Evolutionary conservation across 2,797 vertebrate species (phyloP).

Genomic region (Microhierax caerulescens): DNA sequence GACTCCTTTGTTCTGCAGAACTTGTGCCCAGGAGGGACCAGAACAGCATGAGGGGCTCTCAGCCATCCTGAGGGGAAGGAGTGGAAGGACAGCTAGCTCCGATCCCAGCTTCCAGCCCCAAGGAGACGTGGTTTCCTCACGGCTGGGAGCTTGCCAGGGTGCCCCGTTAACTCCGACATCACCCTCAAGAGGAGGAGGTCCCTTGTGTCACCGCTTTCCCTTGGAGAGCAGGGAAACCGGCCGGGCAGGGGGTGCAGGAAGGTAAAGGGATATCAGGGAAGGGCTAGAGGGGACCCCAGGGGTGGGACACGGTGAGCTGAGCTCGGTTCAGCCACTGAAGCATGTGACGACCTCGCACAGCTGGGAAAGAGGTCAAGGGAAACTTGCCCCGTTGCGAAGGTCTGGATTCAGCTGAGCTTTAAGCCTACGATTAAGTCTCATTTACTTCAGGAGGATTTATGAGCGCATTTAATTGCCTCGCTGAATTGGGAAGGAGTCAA

Average conservation of each 20-base stretch:
- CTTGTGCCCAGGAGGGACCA: neutral
- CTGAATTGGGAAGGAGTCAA: neutral
- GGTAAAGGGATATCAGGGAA: fast-evolving
- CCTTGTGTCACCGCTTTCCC: neutral
- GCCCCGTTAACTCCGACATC: fast-evolving
- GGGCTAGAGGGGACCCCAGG: neutral
- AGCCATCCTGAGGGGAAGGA: neutral
- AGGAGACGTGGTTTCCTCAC: neutral
- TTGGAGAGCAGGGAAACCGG: fast-evolving
- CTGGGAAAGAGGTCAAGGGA: neutral
- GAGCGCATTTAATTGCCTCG: slow-evolving; percentile 31
- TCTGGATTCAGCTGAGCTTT: neutral
- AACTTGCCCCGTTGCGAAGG: neutral
- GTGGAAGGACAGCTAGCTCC: neutral
- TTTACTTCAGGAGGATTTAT: slow-evolving; percentile 46
- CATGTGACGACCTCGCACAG: neutral
- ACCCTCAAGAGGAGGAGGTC: neutral
- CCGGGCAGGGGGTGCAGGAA: fast-evolving
- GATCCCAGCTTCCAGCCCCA: neutral
- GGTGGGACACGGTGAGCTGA: fast-evolving
- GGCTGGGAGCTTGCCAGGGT: neutral
- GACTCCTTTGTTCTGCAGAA: neutral
- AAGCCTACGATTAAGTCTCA: slow-evolving; percentile 19
- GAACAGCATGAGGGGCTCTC: neutral
- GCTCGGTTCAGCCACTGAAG: neutral